Evolutionary conservation across 1,140 invertebrate species (phyloP).

Genomic region (Drosophila aff.): DNA sequence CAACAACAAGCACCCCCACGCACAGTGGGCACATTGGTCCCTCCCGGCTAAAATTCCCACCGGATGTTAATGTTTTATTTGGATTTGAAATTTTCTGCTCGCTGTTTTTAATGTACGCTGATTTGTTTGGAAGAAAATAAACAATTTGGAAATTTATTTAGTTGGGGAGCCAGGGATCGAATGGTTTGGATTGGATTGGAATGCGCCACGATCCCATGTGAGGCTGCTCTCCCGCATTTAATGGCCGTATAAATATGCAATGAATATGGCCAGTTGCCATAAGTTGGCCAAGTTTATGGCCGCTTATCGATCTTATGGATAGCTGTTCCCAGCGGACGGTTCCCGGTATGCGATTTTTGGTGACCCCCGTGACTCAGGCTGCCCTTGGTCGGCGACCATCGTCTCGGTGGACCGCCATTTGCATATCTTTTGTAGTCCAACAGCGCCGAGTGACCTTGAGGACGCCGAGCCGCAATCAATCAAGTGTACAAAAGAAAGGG

Average conservation of each 20-base stretch:
- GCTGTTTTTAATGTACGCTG: slow-evolving; percentile 76
- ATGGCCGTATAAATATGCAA: slow-evolving; percentile 75
- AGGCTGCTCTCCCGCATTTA: slow-evolving; percentile 53
- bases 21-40: slow-evolving; percentile 24
- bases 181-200: slow-evolving; percentile 26
- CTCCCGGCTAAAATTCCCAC: slow-evolving; percentile 28
- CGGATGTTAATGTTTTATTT: slow-evolving; percentile 79
- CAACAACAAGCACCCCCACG: slow-evolving; percentile 15
- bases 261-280: slow-evolving; percentile 66
- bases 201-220: slow-evolving; percentile 44
- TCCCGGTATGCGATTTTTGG: slow-evolving; percentile 7
- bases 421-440: slow-evolving; percentile 61
- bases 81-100: slow-evolving; percentile 49
- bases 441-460: slow-evolving; percentile 64
- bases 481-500: slow-evolving; percentile 45
- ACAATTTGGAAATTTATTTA: slow-evolving; percentile 81
- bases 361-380: slow-evolving; percentile 33
- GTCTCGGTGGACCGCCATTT: slow-evolving; percentile 36
- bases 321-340: not conserved
- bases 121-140: slow-evolving; percentile 81
- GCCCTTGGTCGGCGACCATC: not conserved
- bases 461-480: slow-evolving; percentile 67
- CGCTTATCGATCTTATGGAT: slow-evolving; percentile 22
- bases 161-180: slow-evolving; percentile 48
- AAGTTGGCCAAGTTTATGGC: slow-evolving; percentile 64